phyloP scores from a whole-genome alignment of 2,797 vertebrate species.

The Neomorphus geoffroyi region DNA sequence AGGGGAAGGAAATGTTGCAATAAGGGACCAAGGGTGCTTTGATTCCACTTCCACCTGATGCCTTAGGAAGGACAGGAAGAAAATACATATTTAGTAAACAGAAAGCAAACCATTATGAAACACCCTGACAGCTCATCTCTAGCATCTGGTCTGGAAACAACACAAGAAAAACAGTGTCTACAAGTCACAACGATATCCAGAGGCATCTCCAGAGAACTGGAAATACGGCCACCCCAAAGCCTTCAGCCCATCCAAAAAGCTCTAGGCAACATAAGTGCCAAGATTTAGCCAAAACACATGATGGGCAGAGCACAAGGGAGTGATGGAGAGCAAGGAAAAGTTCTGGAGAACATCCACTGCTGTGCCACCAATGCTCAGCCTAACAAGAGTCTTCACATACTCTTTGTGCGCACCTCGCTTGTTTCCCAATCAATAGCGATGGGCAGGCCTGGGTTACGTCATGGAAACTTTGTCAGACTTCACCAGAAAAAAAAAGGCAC shows the following conservation, averaged over 20 bases:
- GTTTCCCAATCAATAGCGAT: background rate
- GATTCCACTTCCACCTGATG: background rate
- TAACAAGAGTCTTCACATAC: background rate
- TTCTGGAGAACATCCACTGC: background rate
- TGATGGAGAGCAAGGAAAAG: background rate
- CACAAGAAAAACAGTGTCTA: background rate
- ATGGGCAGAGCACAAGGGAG: background rate
- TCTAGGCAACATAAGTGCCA: background rate
- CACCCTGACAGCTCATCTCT: background rate
- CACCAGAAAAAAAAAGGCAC: background rate
- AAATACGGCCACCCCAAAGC: background rate
- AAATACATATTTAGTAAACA: background rate
- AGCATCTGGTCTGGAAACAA: background rate
- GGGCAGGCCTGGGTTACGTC: background rate
- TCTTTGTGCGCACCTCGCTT: background rate
- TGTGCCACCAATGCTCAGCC: rapidly evolving
- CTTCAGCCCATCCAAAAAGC: background rate
- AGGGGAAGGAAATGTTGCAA: background rate
- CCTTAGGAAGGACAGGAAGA: background rate
- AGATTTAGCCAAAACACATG: background rate
- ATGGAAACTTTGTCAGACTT: background rate
- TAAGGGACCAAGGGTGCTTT: background rate
- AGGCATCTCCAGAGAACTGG: background rate
- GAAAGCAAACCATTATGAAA: background rate
- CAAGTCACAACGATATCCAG: background rate